Base-by-base conservation (phyloP, 2,797 vertebrate genomes). In the Catharus ustulatus region DNA sequence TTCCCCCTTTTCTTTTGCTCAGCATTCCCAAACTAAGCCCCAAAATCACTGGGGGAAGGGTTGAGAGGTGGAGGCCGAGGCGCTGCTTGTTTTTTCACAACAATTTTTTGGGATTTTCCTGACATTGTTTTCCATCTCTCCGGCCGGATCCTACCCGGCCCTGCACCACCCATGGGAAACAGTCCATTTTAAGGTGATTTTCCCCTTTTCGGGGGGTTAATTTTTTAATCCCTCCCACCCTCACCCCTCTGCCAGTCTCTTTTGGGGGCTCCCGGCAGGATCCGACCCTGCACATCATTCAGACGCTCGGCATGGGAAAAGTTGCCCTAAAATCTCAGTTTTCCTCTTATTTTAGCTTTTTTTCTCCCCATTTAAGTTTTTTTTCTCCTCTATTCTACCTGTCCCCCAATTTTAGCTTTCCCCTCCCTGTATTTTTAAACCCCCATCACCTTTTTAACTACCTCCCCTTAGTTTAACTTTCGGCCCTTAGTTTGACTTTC, bases 41-140 rank as follows among this genome's bases (percentile, higher is more conserved):
- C 42, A 62, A 18, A 59, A 69, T 15, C 17, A 18, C 36, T 2
- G 11, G 54, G 24, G 68, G 26, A 72, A 43, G 22, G 20, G 26
- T 7, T 16, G 34, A 0, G 12, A 58, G 76, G 43, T 29, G 79
- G 75, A 54, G 75, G 63, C 90, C 27, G 16, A 30, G 61, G 38
- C 18, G 13, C 34, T 7, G 49, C 55, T 79, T 77, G 68, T 64
- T 68, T 91, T 82, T 73, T 74, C 81, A 46, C 77, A 73, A 61
- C 27, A 34, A 45, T 19, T 87, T 95, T 95, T 79, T 48, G 80
- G 94, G 59, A 54, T 91, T 95, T 94, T 95, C 94, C 94, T 95
- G 94, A 94, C 93, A 93, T 95, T 95, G 94, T 95, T 95, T 91
- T 48, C 74, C 88, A 68, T 52, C 40, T 62, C 57, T 74, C 69